These are phyloP conservation scores for Spermophilus dauricus DNA, from an alignment of 2,113 vertebrate species.

Conservation along the genomic window DNA sequence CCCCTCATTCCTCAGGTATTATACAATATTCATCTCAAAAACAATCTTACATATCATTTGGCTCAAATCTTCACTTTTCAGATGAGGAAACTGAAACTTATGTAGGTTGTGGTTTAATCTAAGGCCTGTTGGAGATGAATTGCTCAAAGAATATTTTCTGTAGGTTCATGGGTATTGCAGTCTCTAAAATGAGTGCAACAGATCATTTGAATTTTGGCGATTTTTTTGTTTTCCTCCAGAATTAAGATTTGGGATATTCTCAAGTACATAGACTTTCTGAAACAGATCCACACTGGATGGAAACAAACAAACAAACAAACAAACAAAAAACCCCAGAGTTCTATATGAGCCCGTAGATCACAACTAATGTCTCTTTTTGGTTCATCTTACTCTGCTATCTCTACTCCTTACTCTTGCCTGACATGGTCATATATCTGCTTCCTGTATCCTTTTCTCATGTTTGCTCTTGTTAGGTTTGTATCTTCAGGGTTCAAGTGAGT, in stretches of 20 bases:
- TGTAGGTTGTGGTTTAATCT: neutral
- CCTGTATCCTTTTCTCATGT: neutral
- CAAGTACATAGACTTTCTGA: neutral
- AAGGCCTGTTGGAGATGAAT: neutral
- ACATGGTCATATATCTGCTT: neutral
- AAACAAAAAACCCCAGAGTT: too few relatives aligned
- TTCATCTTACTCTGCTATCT: neutral
- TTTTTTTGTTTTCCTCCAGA: conserved; percentile 1
- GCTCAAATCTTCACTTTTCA: neutral
- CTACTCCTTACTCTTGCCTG: neutral
- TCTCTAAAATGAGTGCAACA: neutral
- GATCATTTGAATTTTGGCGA: neutral
- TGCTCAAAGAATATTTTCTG: neutral
- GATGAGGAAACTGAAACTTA: neutral
- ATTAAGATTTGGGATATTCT: conserved; percentile 23
- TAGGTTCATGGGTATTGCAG: neutral
- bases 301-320: neutral
- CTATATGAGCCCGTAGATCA: neutral
- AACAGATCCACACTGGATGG: neutral
- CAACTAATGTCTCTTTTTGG: neutral
- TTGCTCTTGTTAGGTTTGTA: neutral
- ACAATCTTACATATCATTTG: neutral
- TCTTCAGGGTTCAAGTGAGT: neutral
- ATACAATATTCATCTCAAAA: neutral
- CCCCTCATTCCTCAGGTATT: neutral